Conservation (phyloP, 2,888 invertebrate genomes). For the Microctonus aethiopoides region DNA sequence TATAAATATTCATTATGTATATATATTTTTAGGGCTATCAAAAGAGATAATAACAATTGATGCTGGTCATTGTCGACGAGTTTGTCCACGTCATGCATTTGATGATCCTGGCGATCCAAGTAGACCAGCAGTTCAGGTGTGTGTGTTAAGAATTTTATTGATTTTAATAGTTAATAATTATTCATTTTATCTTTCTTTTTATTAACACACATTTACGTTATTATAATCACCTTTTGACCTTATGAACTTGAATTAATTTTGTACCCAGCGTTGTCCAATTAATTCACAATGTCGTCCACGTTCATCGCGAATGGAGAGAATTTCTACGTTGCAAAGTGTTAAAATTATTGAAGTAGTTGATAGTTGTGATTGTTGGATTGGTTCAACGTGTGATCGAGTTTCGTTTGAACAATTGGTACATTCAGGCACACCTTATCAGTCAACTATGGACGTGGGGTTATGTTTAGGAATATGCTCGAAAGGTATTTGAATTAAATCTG, state of each 20-base stretch:
- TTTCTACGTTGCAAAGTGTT: slow-evolving; percentile 64
- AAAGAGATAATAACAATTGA: slow-evolving; percentile 64
- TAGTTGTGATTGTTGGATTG: slow-evolving; percentile 61
- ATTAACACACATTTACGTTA: too few relatives aligned
- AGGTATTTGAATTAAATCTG: slow-evolving; percentile 47
- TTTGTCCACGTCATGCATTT: slow-evolving; percentile 58
- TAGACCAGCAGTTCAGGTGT: slow-evolving; percentile 62
- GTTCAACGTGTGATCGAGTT: slow-evolving; percentile 59
- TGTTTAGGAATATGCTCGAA: slow-evolving; percentile 64
- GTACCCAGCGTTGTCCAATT: slow-evolving; percentile 56
- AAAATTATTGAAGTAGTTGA: slow-evolving; percentile 61
- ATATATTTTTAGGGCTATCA: slow-evolving; percentile 57
- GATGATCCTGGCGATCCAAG: slow-evolving; percentile 63
- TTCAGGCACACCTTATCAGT: slow-evolving; percentile 65
- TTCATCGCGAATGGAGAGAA: slow-evolving; percentile 60
- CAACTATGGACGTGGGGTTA: slow-evolving; percentile 62
- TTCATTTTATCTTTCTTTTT: not conserved
- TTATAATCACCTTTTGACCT: not conserved
- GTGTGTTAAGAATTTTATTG: slow-evolving; percentile 15
- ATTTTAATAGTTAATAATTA: not conserved
- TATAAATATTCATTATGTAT: not conserved
- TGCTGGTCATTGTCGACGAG: slow-evolving; percentile 62
- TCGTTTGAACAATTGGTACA: slow-evolving; percentile 60
- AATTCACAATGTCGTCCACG: slow-evolving; percentile 61
- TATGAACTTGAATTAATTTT: not conserved